A percentile compares a stretch with the other conserved stretches of the same genome.
phyloP scores from a whole-genome alignment of 2,797 vertebrate genomes.

The Dermochelys coriacea region DNA sequence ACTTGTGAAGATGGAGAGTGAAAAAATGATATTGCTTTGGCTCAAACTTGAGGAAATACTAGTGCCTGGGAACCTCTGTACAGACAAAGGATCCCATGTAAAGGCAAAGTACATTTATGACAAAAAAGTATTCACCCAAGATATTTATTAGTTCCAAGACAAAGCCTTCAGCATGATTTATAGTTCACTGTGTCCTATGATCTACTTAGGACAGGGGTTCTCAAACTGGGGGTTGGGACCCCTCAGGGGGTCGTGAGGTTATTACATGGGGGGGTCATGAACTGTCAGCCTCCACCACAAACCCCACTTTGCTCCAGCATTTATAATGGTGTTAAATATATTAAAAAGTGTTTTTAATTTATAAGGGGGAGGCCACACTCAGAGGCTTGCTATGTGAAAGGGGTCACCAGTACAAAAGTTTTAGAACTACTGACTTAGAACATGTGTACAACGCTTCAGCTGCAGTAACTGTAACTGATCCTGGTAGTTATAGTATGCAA shows the following conservation, averaged over 20 bases:
- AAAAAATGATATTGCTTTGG: neutral
- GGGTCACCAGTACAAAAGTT: no score
- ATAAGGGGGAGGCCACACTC: no score
- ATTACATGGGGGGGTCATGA: no score
- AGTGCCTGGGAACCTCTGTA: neutral
- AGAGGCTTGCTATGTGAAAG: no score
- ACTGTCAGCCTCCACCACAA: no score
- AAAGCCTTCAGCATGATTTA: neutral
- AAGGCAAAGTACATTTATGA: neutral
- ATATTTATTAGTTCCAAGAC: neutral
- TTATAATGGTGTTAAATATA: no score
- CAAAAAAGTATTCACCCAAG: neutral
- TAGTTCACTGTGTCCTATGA: neutral
- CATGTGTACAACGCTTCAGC: rapidly evolving
- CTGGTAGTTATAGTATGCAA: neutral
- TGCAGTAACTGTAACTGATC: neutral
- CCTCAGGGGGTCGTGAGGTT: no score
- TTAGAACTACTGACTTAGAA: neutral
- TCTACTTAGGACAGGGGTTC: neutral
- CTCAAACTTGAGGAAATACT: neutral
- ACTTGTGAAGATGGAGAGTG: neutral
- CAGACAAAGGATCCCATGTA: neutral
- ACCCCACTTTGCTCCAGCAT: no score
- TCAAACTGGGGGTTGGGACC: no score
- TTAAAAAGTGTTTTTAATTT: no score